These are phyloP conservation scores for Oreocharis arfaki DNA, from an alignment of 2,113 vertebrate genomes.

Conservation along the genomic window DNA sequence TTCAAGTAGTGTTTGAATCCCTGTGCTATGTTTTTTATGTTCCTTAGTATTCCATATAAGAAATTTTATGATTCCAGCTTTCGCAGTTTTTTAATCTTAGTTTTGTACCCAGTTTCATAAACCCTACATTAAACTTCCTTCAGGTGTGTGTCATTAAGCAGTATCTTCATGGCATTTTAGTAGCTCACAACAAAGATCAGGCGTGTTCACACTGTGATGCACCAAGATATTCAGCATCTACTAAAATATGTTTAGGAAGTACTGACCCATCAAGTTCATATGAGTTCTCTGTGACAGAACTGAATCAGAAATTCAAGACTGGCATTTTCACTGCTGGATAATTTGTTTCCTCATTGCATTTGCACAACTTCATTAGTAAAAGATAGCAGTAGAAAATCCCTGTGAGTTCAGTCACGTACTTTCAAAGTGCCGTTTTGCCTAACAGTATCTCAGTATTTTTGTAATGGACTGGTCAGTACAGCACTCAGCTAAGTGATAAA, in stretches of 20 bases:
- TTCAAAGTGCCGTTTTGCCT: background rate
- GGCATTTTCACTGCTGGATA: background rate
- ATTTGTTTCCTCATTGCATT: background rate
- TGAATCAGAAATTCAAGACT: background rate
- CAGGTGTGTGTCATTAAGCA: background rate
- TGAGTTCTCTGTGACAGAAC: background rate
- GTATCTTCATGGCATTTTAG: background rate
- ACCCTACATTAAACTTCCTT: background rate
- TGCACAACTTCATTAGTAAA: background rate
- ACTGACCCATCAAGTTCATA: background rate
- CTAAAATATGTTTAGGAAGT: background rate
- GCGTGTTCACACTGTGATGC: background rate
- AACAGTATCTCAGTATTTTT: background rate
- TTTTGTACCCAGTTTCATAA: background rate
- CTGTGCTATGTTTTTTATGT: background rate
- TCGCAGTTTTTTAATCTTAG: background rate
- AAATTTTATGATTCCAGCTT: background rate
- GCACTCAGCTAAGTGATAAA: background rate
- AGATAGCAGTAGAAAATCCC: background rate
- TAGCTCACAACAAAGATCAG: background rate
- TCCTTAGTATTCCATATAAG: background rate
- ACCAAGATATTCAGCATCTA: background rate
- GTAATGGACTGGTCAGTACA: background rate
- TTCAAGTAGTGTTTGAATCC: background rate
- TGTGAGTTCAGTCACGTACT: background rate